Evolutionary conservation across 53 echinoderm and acorn worm genomes (phyloP).

Genomic region (Stichopus horrens): DNA sequence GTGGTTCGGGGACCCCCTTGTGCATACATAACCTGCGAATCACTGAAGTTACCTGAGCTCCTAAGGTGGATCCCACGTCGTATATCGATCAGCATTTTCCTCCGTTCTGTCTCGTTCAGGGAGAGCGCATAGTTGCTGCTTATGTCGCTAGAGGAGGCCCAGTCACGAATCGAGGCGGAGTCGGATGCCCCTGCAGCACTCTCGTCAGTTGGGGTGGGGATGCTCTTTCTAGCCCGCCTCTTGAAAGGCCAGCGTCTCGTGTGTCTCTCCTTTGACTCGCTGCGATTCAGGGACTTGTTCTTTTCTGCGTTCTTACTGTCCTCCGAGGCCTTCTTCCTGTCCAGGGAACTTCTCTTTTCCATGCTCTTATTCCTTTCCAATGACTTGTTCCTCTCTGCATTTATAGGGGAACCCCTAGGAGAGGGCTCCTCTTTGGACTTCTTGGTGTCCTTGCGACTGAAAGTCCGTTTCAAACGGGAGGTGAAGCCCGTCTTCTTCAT

Average conservation of each 20-base stretch:
- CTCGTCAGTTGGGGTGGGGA: constrained; percentile 86
- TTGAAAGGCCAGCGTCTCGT: constrained; percentile 77
- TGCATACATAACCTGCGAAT: constrained; percentile 65
- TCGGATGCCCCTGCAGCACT: constrained; percentile 85
- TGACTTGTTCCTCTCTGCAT: not conserved
- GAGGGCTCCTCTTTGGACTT: constrained; percentile 11
- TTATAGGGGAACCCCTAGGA: not conserved
- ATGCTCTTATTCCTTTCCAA: constrained; percentile 17
- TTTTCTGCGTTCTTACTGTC: constrained; percentile 3
- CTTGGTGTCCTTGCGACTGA: constrained; percentile 59
- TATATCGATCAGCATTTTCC: constrained; percentile 75
- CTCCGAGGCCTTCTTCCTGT: constrained; percentile 24
- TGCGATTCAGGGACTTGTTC: constrained; percentile 43
- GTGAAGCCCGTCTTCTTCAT: constrained; percentile 94
- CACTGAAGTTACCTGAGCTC: constrained; percentile 68
- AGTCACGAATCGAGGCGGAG: constrained; percentile 76
- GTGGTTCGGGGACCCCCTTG: not conserved
- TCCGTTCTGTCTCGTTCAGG: constrained; percentile 72
- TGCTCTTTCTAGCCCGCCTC: constrained; percentile 75
- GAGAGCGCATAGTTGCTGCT: constrained; percentile 64
- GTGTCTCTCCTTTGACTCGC: constrained; percentile 69
- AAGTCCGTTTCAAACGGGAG: constrained; percentile 72
- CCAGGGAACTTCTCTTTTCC: constrained; percentile 36
- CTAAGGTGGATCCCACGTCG: constrained; percentile 64
- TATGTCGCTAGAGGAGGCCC: constrained; percentile 58